Conservation (phyloP, 1,140 invertebrate species). For the Drosophila willistoni region DNA sequence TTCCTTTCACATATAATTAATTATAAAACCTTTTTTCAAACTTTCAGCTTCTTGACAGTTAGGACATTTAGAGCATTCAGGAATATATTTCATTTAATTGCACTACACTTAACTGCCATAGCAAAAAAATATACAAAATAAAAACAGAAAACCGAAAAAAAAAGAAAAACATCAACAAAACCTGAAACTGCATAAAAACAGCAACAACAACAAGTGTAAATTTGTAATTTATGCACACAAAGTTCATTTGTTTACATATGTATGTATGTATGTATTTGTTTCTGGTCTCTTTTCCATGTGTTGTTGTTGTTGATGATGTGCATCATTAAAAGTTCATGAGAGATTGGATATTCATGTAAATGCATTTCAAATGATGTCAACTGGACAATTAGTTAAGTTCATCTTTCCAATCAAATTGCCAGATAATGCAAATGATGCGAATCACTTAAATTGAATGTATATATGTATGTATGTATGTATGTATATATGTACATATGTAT, state of each 20-base stretch:
- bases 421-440: not conserved
- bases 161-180: not conserved
- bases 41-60: too few relatives aligned
- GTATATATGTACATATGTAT: too few relatives aligned
- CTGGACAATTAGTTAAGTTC: conserved; percentile 46
- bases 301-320: conserved; percentile 38
- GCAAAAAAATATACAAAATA: not conserved
- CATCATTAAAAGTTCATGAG: conserved; percentile 43
- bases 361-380: conserved; percentile 46
- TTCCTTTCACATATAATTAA: too few relatives aligned
- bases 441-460: too few relatives aligned
- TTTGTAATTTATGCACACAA: conserved; percentile 42
- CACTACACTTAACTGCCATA: not conserved
- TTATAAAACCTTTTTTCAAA: too few relatives aligned
- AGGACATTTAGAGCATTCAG: too few relatives aligned
- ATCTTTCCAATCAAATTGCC: conserved; percentile 21
- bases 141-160: not conserved
- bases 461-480: too few relatives aligned
- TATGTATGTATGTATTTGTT: not conserved
- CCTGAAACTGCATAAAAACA: not conserved
- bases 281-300: conserved; percentile 6
- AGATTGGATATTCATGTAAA: conserved; percentile 19
- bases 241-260: conserved; percentile 1
- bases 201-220: conserved; percentile 31
- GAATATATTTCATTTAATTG: conserved; percentile 32